Conservation (phyloP, 2,113 vertebrate genomes). For the Calonectris borealis region DNA sequence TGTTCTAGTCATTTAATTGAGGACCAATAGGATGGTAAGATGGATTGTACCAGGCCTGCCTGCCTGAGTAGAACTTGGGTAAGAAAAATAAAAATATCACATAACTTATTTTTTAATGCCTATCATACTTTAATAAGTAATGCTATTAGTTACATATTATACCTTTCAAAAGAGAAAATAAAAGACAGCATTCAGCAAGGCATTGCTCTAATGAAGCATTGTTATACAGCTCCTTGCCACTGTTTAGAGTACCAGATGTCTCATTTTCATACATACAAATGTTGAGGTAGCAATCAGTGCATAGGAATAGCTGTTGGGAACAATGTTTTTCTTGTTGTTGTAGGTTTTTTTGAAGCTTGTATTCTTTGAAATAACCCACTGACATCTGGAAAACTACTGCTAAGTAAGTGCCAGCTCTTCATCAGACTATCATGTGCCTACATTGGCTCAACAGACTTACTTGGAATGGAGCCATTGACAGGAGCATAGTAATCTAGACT, state of each 20-base stretch:
- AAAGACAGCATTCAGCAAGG: not conserved
- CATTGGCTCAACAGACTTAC: not conserved
- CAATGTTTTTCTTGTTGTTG: not conserved
- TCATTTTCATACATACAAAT: not conserved
- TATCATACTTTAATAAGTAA: not conserved
- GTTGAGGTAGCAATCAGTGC: not conserved
- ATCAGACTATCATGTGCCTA: not conserved
- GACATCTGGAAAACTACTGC: not conserved
- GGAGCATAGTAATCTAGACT: not conserved
- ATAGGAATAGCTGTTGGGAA: not conserved
- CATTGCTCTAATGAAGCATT: not conserved
- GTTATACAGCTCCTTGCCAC: not conserved
- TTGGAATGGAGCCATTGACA: not conserved
- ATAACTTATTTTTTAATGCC: not conserved
- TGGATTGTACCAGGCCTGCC: not conserved
- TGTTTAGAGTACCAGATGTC: not conserved
- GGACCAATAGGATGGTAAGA: not conserved
- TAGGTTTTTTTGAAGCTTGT: not conserved
- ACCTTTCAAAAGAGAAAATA: not conserved
- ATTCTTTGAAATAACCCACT: not conserved
- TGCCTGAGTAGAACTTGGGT: not conserved
- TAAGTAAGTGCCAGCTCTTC: not conserved
- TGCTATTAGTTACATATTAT: not conserved
- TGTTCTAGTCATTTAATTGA: not conserved
- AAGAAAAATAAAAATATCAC: not conserved